Evolutionary conservation across 2,888 invertebrate genomes (phyloP).

Genomic region (Autographa gamma): DNA sequence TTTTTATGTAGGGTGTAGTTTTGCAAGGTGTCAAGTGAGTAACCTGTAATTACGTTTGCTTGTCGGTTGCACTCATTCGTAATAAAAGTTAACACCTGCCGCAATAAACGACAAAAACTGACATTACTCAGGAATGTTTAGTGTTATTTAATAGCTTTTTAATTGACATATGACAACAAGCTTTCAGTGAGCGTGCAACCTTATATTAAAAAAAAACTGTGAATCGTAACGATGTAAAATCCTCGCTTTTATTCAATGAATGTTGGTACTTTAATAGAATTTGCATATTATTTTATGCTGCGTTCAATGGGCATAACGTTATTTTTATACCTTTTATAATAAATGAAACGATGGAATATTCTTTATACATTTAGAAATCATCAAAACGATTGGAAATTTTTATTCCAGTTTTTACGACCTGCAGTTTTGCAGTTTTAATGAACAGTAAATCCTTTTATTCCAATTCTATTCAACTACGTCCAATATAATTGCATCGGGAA

Average conservation of each 20-base stretch:
- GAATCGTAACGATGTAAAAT: not conserved
- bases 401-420: no score
- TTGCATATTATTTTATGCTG: constrained; percentile 1
- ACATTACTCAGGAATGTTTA: constrained; percentile 21
- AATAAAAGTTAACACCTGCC: constrained; percentile 35
- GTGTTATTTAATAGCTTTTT: constrained; percentile 36
- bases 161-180: constrained; percentile 34
- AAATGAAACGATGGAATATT: no score
- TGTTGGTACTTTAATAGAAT: not conserved
- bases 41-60: constrained; percentile 3
- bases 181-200: not conserved
- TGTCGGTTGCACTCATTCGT: constrained; percentile 7
- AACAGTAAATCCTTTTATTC: no score
- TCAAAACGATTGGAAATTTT: no score
- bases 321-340: not conserved
- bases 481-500: no score
- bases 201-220: not conserved
- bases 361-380: no score
- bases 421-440: no score
- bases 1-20: not conserved
- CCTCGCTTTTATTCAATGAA: not conserved
- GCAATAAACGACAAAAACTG: constrained; percentile 41
- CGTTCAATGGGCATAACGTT: not conserved
- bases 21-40: constrained; percentile 25
- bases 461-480: no score